These are phyloP conservation scores for Tenualosa ilisha DNA, from an alignment of 2,797 vertebrate species.

Conservation along the genomic window DNA sequence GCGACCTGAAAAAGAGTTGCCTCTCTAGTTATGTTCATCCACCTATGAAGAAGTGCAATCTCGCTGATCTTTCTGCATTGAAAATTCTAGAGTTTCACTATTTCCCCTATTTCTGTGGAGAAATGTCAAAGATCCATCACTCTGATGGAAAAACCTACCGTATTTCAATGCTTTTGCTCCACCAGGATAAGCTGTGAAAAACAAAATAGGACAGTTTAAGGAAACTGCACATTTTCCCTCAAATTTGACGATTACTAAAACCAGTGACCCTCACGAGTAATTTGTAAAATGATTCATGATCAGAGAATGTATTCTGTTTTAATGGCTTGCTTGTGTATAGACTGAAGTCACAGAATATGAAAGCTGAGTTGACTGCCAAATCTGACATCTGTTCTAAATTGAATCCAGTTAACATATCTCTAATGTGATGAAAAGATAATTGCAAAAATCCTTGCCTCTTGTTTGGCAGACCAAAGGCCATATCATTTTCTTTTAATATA, in stretches of 20 bases:
- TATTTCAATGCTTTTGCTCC: slow-evolving; percentile 63
- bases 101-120: neutral
- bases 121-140: neutral
- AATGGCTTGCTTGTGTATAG: slow-evolving; percentile 14
- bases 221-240: neutral
- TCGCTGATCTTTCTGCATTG: neutral
- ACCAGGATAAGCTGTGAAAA: slow-evolving; percentile 57
- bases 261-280: neutral
- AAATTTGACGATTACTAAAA: neutral
- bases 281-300: slow-evolving; percentile 3
- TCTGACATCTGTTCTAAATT: slow-evolving; percentile 11
- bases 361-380: neutral
- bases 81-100: neutral
- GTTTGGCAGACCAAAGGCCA: neutral
- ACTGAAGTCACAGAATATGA: neutral
- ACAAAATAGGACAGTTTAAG: slow-evolving; percentile 20
- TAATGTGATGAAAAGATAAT: slow-evolving; percentile 24
- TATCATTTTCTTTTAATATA: neutral
- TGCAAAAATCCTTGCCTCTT: neutral
- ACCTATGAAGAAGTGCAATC: neutral
- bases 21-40: neutral
- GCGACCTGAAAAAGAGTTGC: slow-evolving; percentile 45
- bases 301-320: neutral
- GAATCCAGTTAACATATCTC: neutral
- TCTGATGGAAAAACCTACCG: slow-evolving; percentile 40